Evolutionary conservation across 2,888 invertebrate genomes (phyloP).

Genomic region (Stenurella melanura): DNA sequence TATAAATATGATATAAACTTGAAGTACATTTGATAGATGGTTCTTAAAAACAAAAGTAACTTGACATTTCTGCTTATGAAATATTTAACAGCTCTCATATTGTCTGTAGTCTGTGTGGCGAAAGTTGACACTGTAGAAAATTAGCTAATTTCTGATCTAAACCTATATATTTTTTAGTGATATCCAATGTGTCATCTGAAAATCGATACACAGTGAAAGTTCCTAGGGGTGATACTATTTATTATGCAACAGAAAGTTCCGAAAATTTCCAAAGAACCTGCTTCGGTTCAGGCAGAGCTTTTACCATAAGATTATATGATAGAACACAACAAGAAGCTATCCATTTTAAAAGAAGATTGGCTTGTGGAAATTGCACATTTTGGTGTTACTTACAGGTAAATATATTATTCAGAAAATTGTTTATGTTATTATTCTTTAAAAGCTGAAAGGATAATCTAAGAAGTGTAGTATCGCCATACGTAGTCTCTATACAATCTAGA

Average conservation of each 20-base stretch:
- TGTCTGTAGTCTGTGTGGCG: no score
- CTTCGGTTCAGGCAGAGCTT: constrained; percentile 84
- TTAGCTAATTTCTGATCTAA: not conserved
- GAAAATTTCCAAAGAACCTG: constrained; percentile 78
- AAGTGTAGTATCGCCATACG: no score
- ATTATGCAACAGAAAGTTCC: constrained; percentile 83
- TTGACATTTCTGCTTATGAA: no score
- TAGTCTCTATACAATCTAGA: no score
- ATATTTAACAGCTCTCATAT: no score
- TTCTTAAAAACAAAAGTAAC: no score
- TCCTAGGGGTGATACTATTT: constrained; percentile 84
- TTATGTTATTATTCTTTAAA: not conserved
- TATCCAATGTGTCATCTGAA: constrained; percentile 78
- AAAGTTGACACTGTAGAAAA: no score
- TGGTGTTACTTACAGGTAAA: constrained; percentile 83
- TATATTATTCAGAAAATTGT: not conserved
- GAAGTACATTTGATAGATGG: no score
- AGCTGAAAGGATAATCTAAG: no score
- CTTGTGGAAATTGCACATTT: constrained; percentile 80
- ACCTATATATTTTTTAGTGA: constrained; percentile 34
- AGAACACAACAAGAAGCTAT: constrained; percentile 89
- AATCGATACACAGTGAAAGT: constrained; percentile 84
- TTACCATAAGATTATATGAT: constrained; percentile 87
- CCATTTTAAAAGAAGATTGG: constrained; percentile 81
- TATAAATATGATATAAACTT: no score